Evolutionary conservation across 1,140 invertebrate genomes (phyloP), one percentile per base, ranked within the genome.

Genomic region (Drosophila ohnishii): DNA sequence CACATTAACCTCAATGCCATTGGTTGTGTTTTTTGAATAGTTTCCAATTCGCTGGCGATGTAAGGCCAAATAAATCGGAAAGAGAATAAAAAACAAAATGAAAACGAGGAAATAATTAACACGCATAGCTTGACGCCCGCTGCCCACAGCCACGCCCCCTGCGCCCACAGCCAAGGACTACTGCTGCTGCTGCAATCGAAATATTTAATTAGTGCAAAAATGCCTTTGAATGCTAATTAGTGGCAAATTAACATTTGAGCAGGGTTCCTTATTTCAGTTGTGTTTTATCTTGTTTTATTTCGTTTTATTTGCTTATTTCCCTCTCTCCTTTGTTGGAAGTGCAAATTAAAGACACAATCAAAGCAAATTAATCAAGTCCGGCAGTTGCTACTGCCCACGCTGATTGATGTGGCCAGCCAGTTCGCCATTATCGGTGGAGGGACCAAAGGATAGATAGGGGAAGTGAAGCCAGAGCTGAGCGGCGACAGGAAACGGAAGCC

Each of bases 151-250:
- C 19, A 55, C 56, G 62, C 44, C 39, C 74, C 10, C 10, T 28
- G n/a, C 14, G n/a, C 47, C 28, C 59, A 11, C 3, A 22, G 1
- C 61, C 34, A 69, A 65, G 65, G 65, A 69, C 65, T 32, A 37
- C 40, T 55, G 50, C 63, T 69, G 84, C 75, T 44, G 51, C 73
- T 78, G 84, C 81, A 87, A 87, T 88, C 80, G 84, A 87, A 87
- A 87, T 87, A 88, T 87, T 87, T 87, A 87, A 87, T 87, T 87
- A 87, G 84, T 84, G 85, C 84, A 78, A 84, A 87, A 87, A 87
- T 83, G 80, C 84, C 78, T 87, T 87, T 87, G 80, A 88, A 84
- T 87, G 84, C 84, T 87, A 87, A 87, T 87, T 87, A 87, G 84
- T 88, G 84, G 84, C 84, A 88, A 87, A 87, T 87, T 87, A 80